These are phyloP conservation scores for Frankliniella intonsa DNA, from an alignment of 2,888 invertebrate genomes.

Conservation along the genomic window DNA sequence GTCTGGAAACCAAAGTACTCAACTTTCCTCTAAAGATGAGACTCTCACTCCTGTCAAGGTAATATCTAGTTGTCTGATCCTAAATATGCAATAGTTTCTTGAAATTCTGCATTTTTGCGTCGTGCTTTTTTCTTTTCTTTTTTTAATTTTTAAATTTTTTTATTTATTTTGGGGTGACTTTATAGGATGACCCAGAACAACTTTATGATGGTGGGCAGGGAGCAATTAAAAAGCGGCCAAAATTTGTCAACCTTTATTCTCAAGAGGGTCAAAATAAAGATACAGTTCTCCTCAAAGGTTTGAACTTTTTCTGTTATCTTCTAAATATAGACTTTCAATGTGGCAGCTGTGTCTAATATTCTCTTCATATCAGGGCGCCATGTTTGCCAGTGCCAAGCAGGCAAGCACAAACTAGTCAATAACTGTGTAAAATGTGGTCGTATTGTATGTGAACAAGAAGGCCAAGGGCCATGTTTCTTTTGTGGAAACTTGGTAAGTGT, in stretches of 20 bases:
- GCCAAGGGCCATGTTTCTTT: conserved; percentile 92
- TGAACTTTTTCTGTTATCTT: not conserved
- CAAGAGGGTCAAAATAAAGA: conserved; percentile 59
- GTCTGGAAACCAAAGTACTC: conserved; percentile 34
- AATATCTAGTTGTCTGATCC: not conserved
- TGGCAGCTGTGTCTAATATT: not conserved
- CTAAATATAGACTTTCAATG: not conserved
- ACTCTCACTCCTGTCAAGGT: not conserved
- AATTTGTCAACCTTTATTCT: conserved; percentile 70
- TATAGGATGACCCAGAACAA: conserved; percentile 20
- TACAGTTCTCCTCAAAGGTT: conserved; percentile 51
- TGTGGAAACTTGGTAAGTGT: conserved; percentile 75
- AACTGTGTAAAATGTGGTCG: conserved; percentile 93
- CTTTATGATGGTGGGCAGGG: conserved; percentile 38
- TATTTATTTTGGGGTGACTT: not conserved
- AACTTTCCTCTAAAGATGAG: not conserved
- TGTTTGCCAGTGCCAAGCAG: conserved; percentile 87
- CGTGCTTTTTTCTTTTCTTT: not conserved
- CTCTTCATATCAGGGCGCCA: conserved; percentile 63
- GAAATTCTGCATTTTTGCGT: not conserved
- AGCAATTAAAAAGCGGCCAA: conserved; percentile 58
- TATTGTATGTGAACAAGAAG: conserved; percentile 93
- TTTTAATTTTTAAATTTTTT: not conserved
- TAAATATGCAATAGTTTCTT: not conserved
- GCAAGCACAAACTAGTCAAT: conserved; percentile 81